phyloP scores from a whole-genome alignment of 2,797 vertebrate species.

The Malacoraja senta region DNA sequence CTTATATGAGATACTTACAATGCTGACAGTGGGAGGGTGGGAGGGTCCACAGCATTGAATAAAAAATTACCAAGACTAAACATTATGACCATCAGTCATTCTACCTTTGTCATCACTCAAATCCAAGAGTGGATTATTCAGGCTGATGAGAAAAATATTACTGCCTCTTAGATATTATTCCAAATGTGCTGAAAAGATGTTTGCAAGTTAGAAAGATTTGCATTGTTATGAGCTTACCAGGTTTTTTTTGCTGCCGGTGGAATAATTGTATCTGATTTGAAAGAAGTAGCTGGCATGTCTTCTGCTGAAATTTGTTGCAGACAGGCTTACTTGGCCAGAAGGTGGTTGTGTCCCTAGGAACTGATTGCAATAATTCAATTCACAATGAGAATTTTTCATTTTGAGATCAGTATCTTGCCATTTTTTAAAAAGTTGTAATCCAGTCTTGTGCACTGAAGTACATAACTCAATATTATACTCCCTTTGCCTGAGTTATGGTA shows the following conservation, averaged over 20 bases:
- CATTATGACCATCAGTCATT: background rate
- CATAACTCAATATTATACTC: background rate
- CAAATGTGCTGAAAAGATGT: background rate
- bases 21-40: background rate
- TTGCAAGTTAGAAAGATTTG: background rate
- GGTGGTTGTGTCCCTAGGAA: background rate
- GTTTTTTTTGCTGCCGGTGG: background rate
- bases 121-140: background rate
- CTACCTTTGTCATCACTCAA: background rate
- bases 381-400: background rate
- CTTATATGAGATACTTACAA: background rate
- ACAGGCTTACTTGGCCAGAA: background rate
- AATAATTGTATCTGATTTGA: slow-evolving; percentile 3
- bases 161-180: background rate
- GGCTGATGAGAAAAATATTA: background rate
- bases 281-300: background rate
- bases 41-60: background rate
- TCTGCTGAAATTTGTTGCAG: background rate
- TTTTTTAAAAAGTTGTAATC: background rate
- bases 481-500: background rate
- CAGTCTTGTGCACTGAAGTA: background rate
- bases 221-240: background rate
- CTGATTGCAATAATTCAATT: background rate
- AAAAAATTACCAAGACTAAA: background rate
- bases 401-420: background rate